phyloP scores from a whole-genome alignment of 1,140 invertebrate species.

The Aphelenchoides fujianensis region DNA sequence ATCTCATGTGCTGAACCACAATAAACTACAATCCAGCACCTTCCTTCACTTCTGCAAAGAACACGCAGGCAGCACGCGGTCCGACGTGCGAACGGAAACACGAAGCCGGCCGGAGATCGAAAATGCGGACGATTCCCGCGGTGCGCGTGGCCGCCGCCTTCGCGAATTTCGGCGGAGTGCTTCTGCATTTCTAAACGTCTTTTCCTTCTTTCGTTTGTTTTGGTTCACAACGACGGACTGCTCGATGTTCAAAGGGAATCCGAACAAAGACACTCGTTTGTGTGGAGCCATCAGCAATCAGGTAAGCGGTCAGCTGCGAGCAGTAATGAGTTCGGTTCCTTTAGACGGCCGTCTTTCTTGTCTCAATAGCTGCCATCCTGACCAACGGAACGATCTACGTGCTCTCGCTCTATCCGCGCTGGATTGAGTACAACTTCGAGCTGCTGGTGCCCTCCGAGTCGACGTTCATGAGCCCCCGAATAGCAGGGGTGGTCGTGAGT shows the following conservation, averaged over 20 bases:
- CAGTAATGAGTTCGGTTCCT: neutral
- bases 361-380: neutral
- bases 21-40: neutral
- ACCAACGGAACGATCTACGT: neutral
- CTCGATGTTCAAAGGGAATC: neutral
- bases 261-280: neutral
- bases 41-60: neutral
- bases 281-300: neutral
- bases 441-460: neutral
- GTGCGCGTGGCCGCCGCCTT: too few relatives aligned
- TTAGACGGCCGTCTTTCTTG: neutral
- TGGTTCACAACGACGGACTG: neutral
- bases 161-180: too few relatives aligned
- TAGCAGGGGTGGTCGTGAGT: neutral
- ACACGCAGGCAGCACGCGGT: neutral
- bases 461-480: neutral
- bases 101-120: neutral
- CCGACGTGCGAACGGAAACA: neutral
- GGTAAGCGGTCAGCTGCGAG: neutral
- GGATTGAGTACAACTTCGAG: neutral
- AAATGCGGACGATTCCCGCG: neutral
- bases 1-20: neutral
- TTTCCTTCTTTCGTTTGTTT: neutral
- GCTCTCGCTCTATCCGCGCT: constrained; percentile 3
- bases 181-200: too few relatives aligned